These are phyloP conservation scores for Caenorhabditis macrosperma DNA, from an alignment of 2,888 invertebrate species.

Conservation along the genomic window DNA sequence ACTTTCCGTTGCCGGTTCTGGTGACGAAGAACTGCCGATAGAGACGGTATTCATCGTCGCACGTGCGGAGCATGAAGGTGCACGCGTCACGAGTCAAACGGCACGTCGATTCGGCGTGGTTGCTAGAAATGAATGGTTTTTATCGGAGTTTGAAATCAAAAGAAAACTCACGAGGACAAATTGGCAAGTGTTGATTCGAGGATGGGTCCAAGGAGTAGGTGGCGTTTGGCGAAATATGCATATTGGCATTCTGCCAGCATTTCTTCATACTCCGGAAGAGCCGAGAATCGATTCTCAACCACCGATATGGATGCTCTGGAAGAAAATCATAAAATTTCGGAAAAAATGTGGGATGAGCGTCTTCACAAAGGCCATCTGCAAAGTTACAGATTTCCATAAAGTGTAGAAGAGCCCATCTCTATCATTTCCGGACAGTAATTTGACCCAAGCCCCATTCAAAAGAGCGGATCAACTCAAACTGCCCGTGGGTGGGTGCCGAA, in stretches of 20 bases:
- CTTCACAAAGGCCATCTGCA: neutral
- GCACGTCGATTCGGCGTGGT: slow-evolving; percentile 74
- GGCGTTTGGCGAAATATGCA: slow-evolving; percentile 76
- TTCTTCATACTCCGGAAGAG: slow-evolving; percentile 75
- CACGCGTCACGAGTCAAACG: slow-evolving; percentile 87
- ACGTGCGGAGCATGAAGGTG: slow-evolving; percentile 92
- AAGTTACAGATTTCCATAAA: neutral
- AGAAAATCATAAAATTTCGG: too few species aligned
- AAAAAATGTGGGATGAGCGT: slow-evolving; percentile 45
- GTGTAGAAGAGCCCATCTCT: slow-evolving; percentile 20
- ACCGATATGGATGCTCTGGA: slow-evolving; percentile 74
- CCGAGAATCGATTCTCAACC: slow-evolving; percentile 74
- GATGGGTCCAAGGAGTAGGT: slow-evolving; percentile 75
- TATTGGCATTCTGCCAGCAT: slow-evolving; percentile 77
- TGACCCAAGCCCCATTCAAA: slow-evolving; percentile 38
- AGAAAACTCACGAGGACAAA: slow-evolving; percentile 60
- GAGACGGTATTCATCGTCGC: slow-evolving; percentile 93
- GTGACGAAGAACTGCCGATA: slow-evolving; percentile 91
- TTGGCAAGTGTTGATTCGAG: slow-evolving; percentile 72
- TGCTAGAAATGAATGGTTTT: slow-evolving; percentile 54
- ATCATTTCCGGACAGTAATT: slow-evolving; percentile 59
- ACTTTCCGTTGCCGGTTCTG: neutral
- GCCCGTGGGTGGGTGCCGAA: slow-evolving; percentile 22
- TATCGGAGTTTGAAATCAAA: neutral
- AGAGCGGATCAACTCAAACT: slow-evolving; percentile 52